Evolutionary conservation across 2,113 vertebrate genomes (phyloP).

Genomic region (Phalacrocorax brasilianus): DNA sequence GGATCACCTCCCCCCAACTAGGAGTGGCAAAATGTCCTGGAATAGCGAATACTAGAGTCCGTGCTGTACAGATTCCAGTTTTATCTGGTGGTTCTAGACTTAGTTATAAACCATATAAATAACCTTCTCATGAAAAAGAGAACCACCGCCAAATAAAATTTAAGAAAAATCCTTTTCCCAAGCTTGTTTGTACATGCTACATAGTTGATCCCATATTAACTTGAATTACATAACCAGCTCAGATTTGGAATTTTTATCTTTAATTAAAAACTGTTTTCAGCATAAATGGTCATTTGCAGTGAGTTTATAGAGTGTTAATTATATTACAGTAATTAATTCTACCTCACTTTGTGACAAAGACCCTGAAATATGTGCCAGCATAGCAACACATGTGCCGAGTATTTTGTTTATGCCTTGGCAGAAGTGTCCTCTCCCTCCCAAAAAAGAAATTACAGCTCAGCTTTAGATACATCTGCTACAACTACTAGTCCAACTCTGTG

Average conservation of each 20-base stretch:
- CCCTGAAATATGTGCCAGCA: not conserved
- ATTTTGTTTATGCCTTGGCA: not conserved
- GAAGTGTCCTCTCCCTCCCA: not conserved
- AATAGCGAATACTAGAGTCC: not conserved
- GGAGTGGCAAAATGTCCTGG: not conserved
- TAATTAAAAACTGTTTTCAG: not conserved
- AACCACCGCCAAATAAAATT: not conserved
- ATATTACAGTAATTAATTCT: slow-evolving; percentile 3
- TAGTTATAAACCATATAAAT: not conserved
- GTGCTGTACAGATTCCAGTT: not conserved
- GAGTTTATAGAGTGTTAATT: not conserved
- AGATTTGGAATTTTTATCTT: not conserved
- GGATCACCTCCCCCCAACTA: not conserved
- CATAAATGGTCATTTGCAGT: not conserved
- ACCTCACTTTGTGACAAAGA: not conserved
- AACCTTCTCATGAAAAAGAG: not conserved
- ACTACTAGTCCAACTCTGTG: not conserved
- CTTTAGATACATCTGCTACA: not conserved
- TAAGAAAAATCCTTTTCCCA: not conserved
- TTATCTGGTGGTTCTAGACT: not conserved
- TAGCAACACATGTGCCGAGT: not conserved
- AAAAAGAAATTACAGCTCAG: not conserved
- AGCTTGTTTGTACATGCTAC: not conserved
- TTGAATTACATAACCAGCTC: not conserved
- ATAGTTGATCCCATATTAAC: not conserved